Percentiles rank a stretch among this genome's conserved stretches.
Conservation (phyloP, 2,113 vertebrate species). For the Aegithalos caudatus region DNA sequence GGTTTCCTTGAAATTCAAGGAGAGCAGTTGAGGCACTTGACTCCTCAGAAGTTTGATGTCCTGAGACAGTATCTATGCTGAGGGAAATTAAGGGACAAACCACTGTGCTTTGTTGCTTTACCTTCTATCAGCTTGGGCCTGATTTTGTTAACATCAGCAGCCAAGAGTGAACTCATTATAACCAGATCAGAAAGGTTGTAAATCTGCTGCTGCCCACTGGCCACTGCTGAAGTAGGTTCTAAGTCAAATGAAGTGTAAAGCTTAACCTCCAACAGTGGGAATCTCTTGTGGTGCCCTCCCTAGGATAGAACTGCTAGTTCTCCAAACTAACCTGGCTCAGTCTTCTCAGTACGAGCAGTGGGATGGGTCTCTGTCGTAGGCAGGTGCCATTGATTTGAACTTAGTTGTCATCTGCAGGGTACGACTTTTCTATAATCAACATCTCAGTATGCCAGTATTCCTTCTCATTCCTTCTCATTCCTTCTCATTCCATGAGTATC, state of each 20-base stretch:
- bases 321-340: not conserved
- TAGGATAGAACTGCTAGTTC: not conserved
- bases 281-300: not conserved
- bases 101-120: not conserved
- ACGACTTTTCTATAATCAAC: not conserved
- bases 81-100: not conserved
- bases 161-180: not conserved
- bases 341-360: not conserved
- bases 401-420: not conserved
- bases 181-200: not conserved
- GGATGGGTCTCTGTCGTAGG: not conserved
- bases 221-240: not conserved
- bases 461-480: not conserved
- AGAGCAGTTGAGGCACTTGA: not conserved
- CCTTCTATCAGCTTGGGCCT: not conserved
- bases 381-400: not conserved
- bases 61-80: not conserved
- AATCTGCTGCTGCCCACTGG: not conserved
- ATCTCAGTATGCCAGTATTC: not conserved
- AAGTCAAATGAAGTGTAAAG: not conserved
- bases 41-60: not conserved
- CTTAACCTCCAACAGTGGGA: not conserved
- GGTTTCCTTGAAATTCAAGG: not conserved
- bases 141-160: not conserved
- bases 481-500: not conserved